Evolutionary conservation across 2,113 vertebrate genomes (phyloP), one percentile per base, ranked within the genome.

Genomic region (Coryphaenoides rupestris): DNA sequence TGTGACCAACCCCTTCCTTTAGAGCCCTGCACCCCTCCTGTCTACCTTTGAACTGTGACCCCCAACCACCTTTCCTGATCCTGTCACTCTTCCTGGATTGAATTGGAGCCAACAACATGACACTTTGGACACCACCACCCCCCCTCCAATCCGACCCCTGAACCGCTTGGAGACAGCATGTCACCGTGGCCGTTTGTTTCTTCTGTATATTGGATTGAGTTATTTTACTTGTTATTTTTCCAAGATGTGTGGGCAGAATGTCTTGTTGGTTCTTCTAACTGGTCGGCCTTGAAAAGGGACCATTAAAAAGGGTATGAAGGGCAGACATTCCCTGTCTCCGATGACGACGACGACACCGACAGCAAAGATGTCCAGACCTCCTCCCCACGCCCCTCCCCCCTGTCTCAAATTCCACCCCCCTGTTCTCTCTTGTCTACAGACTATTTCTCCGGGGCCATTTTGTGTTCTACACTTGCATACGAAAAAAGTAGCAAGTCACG

Each of bases 221-320:
- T 84, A 76, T 84, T 86, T 79, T 80, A 47, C 58, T 66, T 84
- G 80, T 76, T 68, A 75, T 81, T 84, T 82, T 75, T 69, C 40
- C 23, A 65, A 66, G 55, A 46, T 78, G 66, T 80, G 66, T 72
- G 57, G 65, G 77, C 74, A 47, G 75, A 63, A 73, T 81, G 79
- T 82, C 84, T 50, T 58, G 14, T 63, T 66, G 33, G 33, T 53
- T 77, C 73, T 77, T 88, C 79, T 56, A 33, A 78, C 79, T 89
- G 88, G 90, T 91, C 89, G 87, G 89, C 89, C 91, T 92, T 92
- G 66, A 86, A 85, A 91, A 91, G 89, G 90, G 88, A 89, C 89
- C 89, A 60, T 86, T 87, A 90, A 91, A 90, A 90, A 89, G 87
- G 83, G 84, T 85, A 71, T 84, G 75, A 87, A 84, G 76, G 83